Evolutionary conservation across 30 jellyfish, hydroid and myxozoan genomes (phyloP), one percentile per base, ranked within the genome.

Genomic region (Sanderia malayensis): DNA sequence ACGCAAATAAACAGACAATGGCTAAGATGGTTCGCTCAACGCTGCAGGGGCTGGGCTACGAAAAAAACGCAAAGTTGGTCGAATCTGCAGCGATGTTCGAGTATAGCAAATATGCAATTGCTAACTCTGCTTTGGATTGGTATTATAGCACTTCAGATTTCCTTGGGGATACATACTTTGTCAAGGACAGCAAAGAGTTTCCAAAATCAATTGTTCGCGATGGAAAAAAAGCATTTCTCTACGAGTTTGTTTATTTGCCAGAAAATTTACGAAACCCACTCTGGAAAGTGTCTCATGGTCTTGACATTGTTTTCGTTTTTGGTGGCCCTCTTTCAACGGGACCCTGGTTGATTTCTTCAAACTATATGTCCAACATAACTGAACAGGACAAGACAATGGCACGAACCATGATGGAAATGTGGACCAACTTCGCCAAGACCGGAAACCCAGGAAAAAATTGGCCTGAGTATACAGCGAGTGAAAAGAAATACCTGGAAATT

Each of bases 341-440:
- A 4, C 52, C 57, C 17, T 4, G 8, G 63, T 8, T 57, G 19
- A 2, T 2, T 2, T 30, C 23, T 4, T 10, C 44, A 2, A 28
- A 0, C 52, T 2, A 25, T 61, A n/a, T n/a, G n/a, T 0, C 60
- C 0, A 75, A 61, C 23, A 24, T 11, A 45, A 75, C 87, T 3
- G 62, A 61, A 30, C 62, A 45, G 2, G 87, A 75, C 61, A 46
- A 32, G 47, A n/a, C 28, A 0, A 26, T 60, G 2, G 62, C 79
- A 44, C 8, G 10, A 59, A 61, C 24, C 32, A 29, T 75, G 62
- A 75, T 75, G 87, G 29, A 32, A 61, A 61, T 75, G 87, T 75
- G 87, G 87, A 31, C 80, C 0, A 68, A 75, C 44, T 75, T 75
- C 24, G 87, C 87, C 1, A 61, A 46, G 47, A 75, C 53, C 4